Percentiles rank a stretch among this genome's conserved stretches.
These are phyloP conservation scores for Lampropteryx suffumata DNA, from an alignment of 2,888 invertebrate species.

Conservation along the genomic window DNA sequence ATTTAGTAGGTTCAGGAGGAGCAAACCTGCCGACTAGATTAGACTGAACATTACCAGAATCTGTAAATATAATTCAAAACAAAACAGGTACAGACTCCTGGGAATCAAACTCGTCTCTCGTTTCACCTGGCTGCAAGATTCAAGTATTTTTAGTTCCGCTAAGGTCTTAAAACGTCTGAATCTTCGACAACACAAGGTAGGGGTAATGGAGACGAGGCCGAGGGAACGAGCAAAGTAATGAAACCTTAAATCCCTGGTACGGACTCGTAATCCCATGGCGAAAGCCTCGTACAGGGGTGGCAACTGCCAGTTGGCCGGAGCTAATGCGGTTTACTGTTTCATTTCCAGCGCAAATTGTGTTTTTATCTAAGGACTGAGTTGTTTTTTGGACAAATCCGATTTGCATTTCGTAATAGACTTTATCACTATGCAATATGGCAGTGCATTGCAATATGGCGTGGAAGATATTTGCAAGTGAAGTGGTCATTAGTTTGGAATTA, in stretches of 20 bases:
- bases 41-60: too few relatives aligned
- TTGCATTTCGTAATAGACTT: constrained; percentile 36
- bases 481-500: constrained; percentile 1
- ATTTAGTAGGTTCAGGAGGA: too few relatives aligned
- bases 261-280: constrained; percentile 80
- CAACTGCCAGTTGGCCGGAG: constrained; percentile 69
- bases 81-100: too few relatives aligned
- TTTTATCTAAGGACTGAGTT: constrained; percentile 62
- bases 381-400: constrained; percentile 64
- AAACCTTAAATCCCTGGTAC: constrained; percentile 83
- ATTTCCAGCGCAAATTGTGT: constrained; percentile 75
- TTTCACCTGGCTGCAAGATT: too few relatives aligned
- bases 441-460: constrained; percentile 16
- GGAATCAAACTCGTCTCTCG: too few relatives aligned
- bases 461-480: constrained; percentile 7
- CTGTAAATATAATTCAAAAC: too few relatives aligned
- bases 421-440: constrained; percentile 19
- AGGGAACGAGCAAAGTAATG: constrained; percentile 68
- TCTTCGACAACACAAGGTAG: constrained; percentile 19
- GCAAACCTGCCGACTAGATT: too few relatives aligned
- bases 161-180: too few relatives aligned
- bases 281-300: constrained; percentile 65
- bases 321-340: constrained; percentile 81
- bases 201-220: constrained; percentile 33
- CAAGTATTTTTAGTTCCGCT: too few relatives aligned